Conservation (phyloP, 2,888 invertebrate species). For the Tenodera sinensis region DNA sequence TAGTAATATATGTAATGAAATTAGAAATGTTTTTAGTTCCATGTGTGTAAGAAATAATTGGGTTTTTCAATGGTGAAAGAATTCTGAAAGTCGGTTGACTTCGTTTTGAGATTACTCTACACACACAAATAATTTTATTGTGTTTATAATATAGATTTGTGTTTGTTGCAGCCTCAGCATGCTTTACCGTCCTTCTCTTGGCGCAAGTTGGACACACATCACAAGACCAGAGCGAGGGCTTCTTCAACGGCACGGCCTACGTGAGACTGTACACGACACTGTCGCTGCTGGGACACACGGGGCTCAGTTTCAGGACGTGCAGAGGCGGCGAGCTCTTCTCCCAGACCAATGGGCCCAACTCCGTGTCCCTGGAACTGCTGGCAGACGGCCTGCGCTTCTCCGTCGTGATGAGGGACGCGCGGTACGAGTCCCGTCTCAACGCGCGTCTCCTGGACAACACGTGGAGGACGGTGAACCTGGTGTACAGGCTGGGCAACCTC, state of each 20-base stretch:
- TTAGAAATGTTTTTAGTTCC: no score
- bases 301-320: constrained; percentile 78
- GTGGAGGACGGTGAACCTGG: constrained; percentile 73
- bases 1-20: no score
- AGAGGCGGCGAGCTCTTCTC: constrained; percentile 52
- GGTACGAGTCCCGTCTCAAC: constrained; percentile 59
- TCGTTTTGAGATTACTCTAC: no score
- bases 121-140: no score
- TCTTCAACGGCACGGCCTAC: constrained; percentile 78
- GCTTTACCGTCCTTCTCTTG: constrained; percentile 6
- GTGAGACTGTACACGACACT: constrained; percentile 68
- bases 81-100: no score
- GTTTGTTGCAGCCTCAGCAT: constrained; percentile 16
- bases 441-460: constrained; percentile 72
- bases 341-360: constrained; percentile 36
- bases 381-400: constrained; percentile 51
- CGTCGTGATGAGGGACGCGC: constrained; percentile 39
- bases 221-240: constrained; percentile 61
- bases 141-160: no score
- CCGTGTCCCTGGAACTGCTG: constrained; percentile 37
- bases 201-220: neutral
- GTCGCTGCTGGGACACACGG: constrained; percentile 74
- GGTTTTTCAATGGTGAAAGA: no score
- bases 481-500: constrained; percentile 58
- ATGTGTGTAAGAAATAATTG: no score